Evolutionary conservation across 2,797 vertebrate species (phyloP).

Genomic region (Babyrousa celebensis): DNA sequence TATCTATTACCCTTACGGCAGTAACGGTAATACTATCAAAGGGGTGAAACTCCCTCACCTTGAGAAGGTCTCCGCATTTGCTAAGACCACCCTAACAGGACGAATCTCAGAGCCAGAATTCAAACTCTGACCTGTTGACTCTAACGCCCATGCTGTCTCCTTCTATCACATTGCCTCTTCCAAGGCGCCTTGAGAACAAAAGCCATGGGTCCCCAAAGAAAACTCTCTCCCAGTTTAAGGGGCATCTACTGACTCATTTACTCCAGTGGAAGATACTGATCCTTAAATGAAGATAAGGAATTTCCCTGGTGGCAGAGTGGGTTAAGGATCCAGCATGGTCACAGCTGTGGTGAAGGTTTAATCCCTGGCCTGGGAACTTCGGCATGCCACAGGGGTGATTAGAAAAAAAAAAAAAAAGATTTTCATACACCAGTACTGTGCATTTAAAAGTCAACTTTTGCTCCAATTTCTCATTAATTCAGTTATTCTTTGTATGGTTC

Average conservation of each 20-base stretch:
- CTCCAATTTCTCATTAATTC: constrained; percentile 43
- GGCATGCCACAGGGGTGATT: too few species aligned
- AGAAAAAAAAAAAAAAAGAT: not conserved
- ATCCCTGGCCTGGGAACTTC: too few species aligned
- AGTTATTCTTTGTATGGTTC: not conserved
- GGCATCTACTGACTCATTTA: not conserved
- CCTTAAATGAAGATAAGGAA: not conserved
- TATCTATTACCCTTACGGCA: too few species aligned
- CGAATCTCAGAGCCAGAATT: constrained; percentile 9
- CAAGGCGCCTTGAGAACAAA: not conserved
- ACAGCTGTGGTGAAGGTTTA: too few species aligned
- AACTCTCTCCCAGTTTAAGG: not conserved
- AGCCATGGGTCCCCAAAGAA: not conserved
- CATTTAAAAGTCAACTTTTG: constrained; percentile 6
- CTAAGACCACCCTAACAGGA: not conserved
- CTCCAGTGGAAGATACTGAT: not conserved
- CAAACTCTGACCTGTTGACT: not conserved
- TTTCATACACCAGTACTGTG: not conserved
- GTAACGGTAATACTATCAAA: too few species aligned
- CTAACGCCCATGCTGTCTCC: not conserved
- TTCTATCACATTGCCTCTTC: not conserved
- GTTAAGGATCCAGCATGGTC: too few species aligned
- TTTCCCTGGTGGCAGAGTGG: too few species aligned
- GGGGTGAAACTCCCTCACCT: not conserved
- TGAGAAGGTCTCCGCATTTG: not conserved